Base-by-base conservation (phyloP, 2,797 vertebrate species). In the Lacerta agilis region DNA sequence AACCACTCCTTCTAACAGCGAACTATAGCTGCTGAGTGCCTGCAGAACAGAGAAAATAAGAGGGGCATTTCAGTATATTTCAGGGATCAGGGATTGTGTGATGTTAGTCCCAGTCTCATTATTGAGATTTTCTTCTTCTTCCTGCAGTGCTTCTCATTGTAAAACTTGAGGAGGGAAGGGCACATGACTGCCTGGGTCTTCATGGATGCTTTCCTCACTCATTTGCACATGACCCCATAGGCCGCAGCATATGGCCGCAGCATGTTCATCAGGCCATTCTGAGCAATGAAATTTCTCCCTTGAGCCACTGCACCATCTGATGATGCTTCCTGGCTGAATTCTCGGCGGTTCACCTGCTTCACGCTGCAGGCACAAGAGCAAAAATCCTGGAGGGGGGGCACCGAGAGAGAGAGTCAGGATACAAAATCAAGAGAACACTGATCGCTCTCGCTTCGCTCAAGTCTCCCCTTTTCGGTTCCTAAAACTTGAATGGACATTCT, bases 281-380 rank as follows among this genome's bases (percentile, higher is more conserved):
- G 17, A 78, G 45, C 73, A 71, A 23, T 27, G 49, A n/a, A 15
- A n/a, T 61, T 84, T 84, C 66, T 88, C 82, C 66, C 82, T 20
- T 84, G 87, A 84, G 82, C 61, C 82, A 64, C 76, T 84, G 76
- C 18, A 79, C 38, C 64, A 73, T 83, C 79, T 86, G 66, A 83
- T 33, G 33, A 10, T 49, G 23, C 33, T 90, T 49, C 73, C 77
- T 80, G 81, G 55, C 41, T 43, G 33, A 72, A 33, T 64, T 55
- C 33, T 87, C 71, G 3, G 38, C 75, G 73, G 66, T n/a, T 87
- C 82, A 75, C 67, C 41, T 75, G 82, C 55, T 49, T 55, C 20
- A 13, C 61, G 64, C 49, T 77, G 23, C 71, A 81, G 83, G n/a
- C 58, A 7, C 41, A 61, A 4, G n/a, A 55, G 41, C 83, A 89